These are phyloP conservation scores for Paramormyrops hopkinsi DNA, from an alignment of 2,797 vertebrate genomes.

Conservation along the genomic window DNA sequence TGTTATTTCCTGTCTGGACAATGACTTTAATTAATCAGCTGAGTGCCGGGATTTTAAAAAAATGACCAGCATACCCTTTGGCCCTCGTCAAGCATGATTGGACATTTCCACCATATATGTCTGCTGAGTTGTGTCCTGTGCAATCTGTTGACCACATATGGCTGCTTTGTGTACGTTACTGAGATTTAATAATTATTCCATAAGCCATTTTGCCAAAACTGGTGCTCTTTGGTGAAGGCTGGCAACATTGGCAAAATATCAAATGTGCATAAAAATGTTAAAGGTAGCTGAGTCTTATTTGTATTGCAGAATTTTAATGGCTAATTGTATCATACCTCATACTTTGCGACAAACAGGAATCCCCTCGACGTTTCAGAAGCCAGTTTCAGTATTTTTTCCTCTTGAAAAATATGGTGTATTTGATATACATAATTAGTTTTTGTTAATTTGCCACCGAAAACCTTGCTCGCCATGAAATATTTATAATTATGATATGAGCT, in stretches of 20 bases:
- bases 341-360: not conserved
- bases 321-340: not conserved
- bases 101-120: not conserved
- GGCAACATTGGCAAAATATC: not conserved
- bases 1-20: not conserved
- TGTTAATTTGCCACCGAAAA: not conserved
- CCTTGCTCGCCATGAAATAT: not conserved
- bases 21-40: slow-evolving; percentile 10
- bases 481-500: not conserved
- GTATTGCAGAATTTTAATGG: not conserved
- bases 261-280: not conserved
- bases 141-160: slow-evolving; percentile 7
- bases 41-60: not conserved
- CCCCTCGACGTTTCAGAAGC: not conserved
- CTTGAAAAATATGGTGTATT: not conserved
- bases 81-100: not conserved
- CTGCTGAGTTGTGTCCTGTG: not conserved
- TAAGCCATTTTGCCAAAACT: not conserved
- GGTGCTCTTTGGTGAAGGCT: not conserved
- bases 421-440: not conserved
- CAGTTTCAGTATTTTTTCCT: not conserved
- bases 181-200: not conserved
- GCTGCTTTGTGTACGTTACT: not conserved
- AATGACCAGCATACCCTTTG: not conserved
- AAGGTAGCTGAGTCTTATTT: not conserved